Percentiles rank a stretch among this genome's conserved stretches.
Evolutionary conservation across 2,113 vertebrate species (phyloP).

Genomic region (Thalassarche chlororhynchos): DNA sequence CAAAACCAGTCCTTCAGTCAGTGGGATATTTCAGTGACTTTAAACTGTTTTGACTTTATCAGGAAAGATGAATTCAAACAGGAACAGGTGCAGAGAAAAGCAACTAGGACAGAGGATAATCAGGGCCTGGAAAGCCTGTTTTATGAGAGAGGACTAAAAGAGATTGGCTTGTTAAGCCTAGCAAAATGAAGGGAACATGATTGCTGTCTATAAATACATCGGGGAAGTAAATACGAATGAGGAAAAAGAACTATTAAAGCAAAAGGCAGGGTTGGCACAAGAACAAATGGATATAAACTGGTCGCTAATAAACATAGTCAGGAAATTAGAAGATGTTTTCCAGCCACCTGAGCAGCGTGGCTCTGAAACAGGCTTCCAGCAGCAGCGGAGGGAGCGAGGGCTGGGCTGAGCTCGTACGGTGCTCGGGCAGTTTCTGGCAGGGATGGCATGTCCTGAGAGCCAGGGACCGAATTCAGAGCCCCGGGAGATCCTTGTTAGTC

Average conservation of each 20-base stretch:
- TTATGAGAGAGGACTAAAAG: constrained; percentile 5
- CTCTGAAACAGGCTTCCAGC: background rate
- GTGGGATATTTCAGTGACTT: background rate
- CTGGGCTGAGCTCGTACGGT: background rate
- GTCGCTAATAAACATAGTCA: background rate
- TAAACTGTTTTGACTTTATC: constrained; percentile 1
- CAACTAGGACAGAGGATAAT: background rate
- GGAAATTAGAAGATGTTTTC: constrained; percentile 35
- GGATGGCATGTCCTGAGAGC: background rate
- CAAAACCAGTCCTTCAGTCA: background rate
- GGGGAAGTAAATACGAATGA: background rate
- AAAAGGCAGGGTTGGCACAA: constrained; percentile 8
- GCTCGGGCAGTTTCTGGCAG: background rate
- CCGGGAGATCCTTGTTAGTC: background rate
- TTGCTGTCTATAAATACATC: constrained; percentile 31
- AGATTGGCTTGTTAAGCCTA: constrained; percentile 39
- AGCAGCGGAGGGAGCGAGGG: rapidly evolving
- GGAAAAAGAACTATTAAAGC: constrained; percentile 11
- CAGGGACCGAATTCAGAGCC: background rate
- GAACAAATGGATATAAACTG: constrained; percentile 17
- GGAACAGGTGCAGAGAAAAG: constrained; percentile 49
- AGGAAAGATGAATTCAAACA: constrained; percentile 21
- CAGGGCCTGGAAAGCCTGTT: constrained; percentile 9
- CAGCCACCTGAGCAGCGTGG: background rate
- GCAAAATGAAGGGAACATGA: constrained; percentile 19